Conservation (phyloP, 35 echinoderm and acorn worm species). For the Lytechinus pictus region DNA sequence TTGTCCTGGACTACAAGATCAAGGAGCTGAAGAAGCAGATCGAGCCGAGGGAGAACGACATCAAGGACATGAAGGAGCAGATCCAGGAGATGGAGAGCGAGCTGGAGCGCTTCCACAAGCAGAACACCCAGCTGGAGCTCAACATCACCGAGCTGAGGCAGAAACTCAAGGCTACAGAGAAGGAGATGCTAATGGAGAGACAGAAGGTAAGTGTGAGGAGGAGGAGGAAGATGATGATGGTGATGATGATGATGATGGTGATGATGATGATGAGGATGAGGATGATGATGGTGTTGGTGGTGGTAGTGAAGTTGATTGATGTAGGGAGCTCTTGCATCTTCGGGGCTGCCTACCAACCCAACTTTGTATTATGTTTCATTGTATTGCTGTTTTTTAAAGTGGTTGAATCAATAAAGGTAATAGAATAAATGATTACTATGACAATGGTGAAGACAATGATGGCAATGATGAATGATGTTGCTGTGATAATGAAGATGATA, state of each 20-base stretch:
- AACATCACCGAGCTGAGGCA: conserved; percentile 92
- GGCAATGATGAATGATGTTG: neutral
- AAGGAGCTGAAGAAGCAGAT: conserved; percentile 99
- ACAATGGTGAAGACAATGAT: neutral
- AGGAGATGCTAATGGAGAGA: conserved; percentile 94
- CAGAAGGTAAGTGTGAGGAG: conserved; percentile 63
- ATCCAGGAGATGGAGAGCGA: conserved; percentile 99
- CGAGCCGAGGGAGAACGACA: conserved; percentile 98
- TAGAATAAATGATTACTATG: neutral
- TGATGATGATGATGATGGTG: neutral
- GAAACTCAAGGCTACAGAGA: conserved; percentile 98
- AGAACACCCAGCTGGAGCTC: conserved; percentile 96
- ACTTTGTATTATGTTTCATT: no score
- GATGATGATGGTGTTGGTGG: neutral
- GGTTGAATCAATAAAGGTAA: neutral
- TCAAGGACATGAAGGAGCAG: conserved; percentile 99
- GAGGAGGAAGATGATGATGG: neutral
- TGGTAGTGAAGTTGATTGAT: neutral
- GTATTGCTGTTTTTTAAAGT: no score
- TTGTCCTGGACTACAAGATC: conserved; percentile 99
- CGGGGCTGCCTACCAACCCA: no score
- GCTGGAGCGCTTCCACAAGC: conserved; percentile 98
- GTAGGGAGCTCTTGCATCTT: no score
- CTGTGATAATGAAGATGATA: neutral
- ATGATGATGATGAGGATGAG: neutral